phyloP scores from a whole-genome alignment of 2,113 vertebrate genomes.

The Cochlearius cochlearius region DNA sequence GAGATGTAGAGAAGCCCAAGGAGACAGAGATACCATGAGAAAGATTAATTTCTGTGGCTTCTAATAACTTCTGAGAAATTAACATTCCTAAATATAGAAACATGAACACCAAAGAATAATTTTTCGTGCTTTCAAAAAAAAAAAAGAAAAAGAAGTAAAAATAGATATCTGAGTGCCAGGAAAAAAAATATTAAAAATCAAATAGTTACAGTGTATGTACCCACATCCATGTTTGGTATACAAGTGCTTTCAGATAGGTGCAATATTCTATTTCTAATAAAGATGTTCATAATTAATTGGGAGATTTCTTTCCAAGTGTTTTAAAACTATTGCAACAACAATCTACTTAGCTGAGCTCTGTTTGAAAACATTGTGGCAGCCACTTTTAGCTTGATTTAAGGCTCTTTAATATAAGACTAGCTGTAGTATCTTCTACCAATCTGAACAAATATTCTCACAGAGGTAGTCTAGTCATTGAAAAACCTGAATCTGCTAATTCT shows the following conservation, averaged over 20 bases:
- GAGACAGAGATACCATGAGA: background rate
- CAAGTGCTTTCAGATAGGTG: background rate
- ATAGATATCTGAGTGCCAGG: background rate
- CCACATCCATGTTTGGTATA: background rate
- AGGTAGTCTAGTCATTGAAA: background rate
- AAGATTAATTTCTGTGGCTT: conserved; percentile 5
- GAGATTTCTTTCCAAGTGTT: background rate
- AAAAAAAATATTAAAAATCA: background rate
- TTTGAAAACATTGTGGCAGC: background rate
- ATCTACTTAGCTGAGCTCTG: background rate
- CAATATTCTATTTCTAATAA: background rate
- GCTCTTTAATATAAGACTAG: background rate
- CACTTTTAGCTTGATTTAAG: background rate
- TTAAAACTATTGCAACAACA: background rate
- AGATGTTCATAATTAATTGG: background rate
- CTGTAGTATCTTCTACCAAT: background rate
- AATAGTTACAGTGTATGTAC: background rate
- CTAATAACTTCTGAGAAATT: background rate
- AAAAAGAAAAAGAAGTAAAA: background rate
- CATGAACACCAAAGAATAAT: background rate
- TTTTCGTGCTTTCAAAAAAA: background rate
- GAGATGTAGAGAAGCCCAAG: background rate
- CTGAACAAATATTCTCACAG: background rate
- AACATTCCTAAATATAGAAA: conserved; percentile 5
- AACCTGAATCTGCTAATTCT: background rate